Conservation (phyloP, 2,888 invertebrate species). For the Eristalinus sepulchralis region DNA sequence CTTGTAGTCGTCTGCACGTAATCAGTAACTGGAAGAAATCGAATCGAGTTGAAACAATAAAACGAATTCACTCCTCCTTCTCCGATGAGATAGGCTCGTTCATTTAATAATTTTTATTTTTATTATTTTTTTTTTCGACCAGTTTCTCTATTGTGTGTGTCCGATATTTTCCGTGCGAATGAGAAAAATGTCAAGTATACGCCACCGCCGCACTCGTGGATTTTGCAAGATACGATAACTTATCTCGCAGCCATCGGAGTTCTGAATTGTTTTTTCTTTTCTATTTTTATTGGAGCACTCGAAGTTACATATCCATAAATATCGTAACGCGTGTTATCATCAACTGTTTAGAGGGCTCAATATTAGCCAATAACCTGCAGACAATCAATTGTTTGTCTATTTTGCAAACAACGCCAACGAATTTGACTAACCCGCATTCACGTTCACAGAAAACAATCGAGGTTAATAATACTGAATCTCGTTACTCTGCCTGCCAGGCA, state of each 20-base stretch:
- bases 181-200: slow-evolving; percentile 55
- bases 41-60: slow-evolving; percentile 44
- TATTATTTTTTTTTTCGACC: neutral
- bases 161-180: slow-evolving; percentile 12
- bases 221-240: slow-evolving; percentile 41
- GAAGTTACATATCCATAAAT: neutral
- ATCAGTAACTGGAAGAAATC: slow-evolving; percentile 49
- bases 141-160: neutral
- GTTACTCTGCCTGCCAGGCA: neutral
- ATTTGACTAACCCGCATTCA: neutral
- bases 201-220: slow-evolving; percentile 63
- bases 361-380: neutral
- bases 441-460: neutral
- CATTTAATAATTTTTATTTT: neutral
- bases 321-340: slow-evolving; percentile 11
- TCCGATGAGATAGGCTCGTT: slow-evolving; percentile 1
- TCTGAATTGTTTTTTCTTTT: neutral
- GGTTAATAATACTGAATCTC: neutral
- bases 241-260: slow-evolving; percentile 42
- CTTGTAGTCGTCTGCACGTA: slow-evolving; percentile 25
- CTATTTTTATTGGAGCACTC: slow-evolving; percentile 15
- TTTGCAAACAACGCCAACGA: neutral
- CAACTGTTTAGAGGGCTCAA: neutral
- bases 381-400: neutral
- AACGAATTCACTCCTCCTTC: neutral